Conservation (phyloP, 1,140 invertebrate genomes). For the Eubasilissa regina region DNA sequence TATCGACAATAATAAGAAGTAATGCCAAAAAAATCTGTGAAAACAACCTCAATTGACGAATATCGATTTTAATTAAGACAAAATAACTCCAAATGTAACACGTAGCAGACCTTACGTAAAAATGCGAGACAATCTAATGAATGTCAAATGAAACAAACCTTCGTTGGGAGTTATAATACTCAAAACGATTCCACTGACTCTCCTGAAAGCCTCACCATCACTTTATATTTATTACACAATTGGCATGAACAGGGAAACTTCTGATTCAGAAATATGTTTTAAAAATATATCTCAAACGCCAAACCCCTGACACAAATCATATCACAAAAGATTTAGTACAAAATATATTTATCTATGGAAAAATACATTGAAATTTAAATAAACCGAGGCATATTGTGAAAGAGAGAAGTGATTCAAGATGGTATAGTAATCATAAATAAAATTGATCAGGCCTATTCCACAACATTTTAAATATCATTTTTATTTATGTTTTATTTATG, state of each 20-base stretch:
- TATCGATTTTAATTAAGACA: no score
- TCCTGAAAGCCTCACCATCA: conserved; percentile 3
- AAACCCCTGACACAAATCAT: not conserved
- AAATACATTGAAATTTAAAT: no score
- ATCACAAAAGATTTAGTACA: not conserved
- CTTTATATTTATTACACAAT: not conserved
- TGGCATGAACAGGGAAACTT: not conserved
- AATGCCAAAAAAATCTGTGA: no score
- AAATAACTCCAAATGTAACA: not conserved
- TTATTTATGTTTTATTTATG: no score
- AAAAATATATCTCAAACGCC: conserved; percentile 3
- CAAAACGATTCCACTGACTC: conserved; percentile 8
- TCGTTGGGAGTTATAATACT: not conserved
- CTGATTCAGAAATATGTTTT: not conserved
- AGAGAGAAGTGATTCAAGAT: no score
- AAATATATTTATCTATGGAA: not conserved
- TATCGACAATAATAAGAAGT: no score
- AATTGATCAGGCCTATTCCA: no score
- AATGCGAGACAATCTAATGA: not conserved
- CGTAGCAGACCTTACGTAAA: conserved; percentile 5
- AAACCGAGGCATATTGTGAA: no score
- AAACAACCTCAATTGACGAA: no score
- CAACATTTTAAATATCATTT: no score
- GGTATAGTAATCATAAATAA: not conserved
- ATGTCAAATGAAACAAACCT: conserved; percentile 14